Evolutionary conservation across 1,140 invertebrate genomes (phyloP), one percentile per base, ranked within the genome.

Genomic region (Chironomus striatipennis): DNA sequence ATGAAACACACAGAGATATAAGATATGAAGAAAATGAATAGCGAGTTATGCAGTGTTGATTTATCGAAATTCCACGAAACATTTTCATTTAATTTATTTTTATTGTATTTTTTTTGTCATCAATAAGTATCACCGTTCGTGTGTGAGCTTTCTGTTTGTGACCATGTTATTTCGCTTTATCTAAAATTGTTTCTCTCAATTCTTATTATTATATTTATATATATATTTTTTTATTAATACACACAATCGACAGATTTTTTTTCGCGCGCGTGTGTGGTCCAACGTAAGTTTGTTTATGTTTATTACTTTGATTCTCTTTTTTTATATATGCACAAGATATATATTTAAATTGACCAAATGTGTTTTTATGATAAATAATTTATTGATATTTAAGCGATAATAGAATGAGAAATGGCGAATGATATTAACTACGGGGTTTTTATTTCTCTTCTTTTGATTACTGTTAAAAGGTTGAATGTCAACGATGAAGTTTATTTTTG

Each of bases 381-480:
- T 70, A 70, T 70, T 70, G 65, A 70, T 70, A 57, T 57, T 57
- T 20, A 20, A 70, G 20, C 65, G 65, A 70, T 70, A 70, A 20
- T 21, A 57, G 47, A 57, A 57, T 57, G 47, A 57, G 47, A 57
- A 57, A 57, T 57, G 47, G 47, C 47, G 47, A 57, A 57, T 57
- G 47, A 57, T 57, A n/a, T 12, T n/a, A 4, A 57, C 47, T 15
- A 34, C 24, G 24, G 24, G 24, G 24, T 34, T 34, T 34, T 34
- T 34, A 34, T 34, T 34, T 34, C 24, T 2, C 24, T 34, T 34
- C 24, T 34, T 34, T 34, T 34, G 24, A 34, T 34, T 34, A 5
- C 1, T 2, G 5, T 10, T 5, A 57, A 57, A 57, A 57, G n/a
- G 47, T 57, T 57, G 47, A 57, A 57, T 57, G 47, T 57, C 47